Percentiles rank a stretch among this genome's conserved stretches.
Evolutionary conservation across 2,888 invertebrate genomes (phyloP).

Genomic region (Iphiclides podalirius): DNA sequence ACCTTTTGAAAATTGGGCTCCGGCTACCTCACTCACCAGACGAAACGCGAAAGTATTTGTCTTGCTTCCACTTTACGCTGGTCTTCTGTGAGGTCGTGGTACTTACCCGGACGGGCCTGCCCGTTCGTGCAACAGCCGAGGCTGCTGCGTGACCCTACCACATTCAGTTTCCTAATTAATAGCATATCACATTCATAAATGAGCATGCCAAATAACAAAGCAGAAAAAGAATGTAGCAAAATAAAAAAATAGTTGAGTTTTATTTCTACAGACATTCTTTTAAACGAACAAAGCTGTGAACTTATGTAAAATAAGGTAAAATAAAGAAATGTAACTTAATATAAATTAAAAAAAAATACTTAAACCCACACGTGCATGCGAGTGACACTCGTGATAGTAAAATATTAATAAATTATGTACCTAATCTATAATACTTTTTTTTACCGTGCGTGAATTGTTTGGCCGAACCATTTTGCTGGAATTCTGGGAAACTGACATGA

Average conservation of each 20-base stretch:
- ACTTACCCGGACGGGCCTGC: too few species aligned
- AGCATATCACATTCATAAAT: not conserved
- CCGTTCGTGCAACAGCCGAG: too few species aligned
- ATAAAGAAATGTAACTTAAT: slow-evolving; percentile 24
- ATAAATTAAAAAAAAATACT: slow-evolving; percentile 49
- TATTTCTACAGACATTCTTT: not conserved
- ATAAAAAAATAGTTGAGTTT: too few species aligned
- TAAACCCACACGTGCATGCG: slow-evolving; percentile 77
- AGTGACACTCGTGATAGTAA: slow-evolving; percentile 74
- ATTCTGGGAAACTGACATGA: slow-evolving; percentile 93
- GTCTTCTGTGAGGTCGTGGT: too few species aligned
- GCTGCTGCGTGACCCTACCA: too few species aligned
- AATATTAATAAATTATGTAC: slow-evolving; percentile 77
- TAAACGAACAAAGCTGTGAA: slow-evolving; percentile 11
- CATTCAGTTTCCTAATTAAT: too few species aligned
- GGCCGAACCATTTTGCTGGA: slow-evolving; percentile 92
- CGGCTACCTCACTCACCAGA: too few species aligned
- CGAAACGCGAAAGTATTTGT: too few species aligned
- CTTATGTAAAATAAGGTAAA: slow-evolving; percentile 3
- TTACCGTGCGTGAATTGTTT: slow-evolving; percentile 94
- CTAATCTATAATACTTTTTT: slow-evolving; percentile 85
- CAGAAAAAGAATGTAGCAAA: too few species aligned
- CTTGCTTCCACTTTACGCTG: too few species aligned
- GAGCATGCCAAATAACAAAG: slow-evolving; percentile 12
- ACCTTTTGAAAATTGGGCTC: too few species aligned